Percentiles rank a stretch among this genome's conserved stretches.
Evolutionary conservation across 2,888 invertebrate species (phyloP).

Genomic region (Tuta absoluta): DNA sequence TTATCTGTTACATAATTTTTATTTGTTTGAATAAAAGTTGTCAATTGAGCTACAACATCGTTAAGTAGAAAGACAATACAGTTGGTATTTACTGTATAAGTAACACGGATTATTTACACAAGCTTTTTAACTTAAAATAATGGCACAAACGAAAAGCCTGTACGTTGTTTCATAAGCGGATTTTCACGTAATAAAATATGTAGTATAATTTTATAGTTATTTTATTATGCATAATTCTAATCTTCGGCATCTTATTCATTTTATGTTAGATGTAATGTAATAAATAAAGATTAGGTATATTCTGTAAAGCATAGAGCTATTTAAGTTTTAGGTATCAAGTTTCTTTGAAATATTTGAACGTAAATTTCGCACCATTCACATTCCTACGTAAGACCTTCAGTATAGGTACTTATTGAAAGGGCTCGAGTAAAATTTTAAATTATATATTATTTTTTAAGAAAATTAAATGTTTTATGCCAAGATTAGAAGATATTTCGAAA

Average conservation of each 20-base stretch:
- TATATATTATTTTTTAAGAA: neutral
- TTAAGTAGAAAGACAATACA: too few species aligned
- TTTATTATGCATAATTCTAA: slow-evolving; percentile 12
- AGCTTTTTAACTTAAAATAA: neutral
- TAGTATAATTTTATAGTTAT: neutral
- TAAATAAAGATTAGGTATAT: slow-evolving; percentile 5
- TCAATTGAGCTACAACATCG: too few species aligned
- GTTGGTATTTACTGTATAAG: too few species aligned
- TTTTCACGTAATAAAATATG: neutral
- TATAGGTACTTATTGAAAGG: slow-evolving; percentile 13
- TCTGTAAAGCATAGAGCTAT: neutral
- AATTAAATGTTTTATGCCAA: neutral
- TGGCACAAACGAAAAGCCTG: neutral
- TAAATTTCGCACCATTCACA: slow-evolving; percentile 21
- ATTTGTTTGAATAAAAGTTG: neutral
- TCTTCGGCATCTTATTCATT: slow-evolving; percentile 5
- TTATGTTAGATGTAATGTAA: slow-evolving; percentile 6
- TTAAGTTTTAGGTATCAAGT: slow-evolving; percentile 12
- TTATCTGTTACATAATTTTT: slow-evolving; percentile 49
- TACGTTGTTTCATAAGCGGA: neutral
- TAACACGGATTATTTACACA: slow-evolving; percentile 1
- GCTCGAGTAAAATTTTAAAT: neutral
- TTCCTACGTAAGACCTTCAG: slow-evolving; percentile 14
- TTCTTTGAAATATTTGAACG: slow-evolving; percentile 21
- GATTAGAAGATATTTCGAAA: neutral